Evolutionary conservation across 2,113 vertebrate genomes (phyloP).

Genomic region (Corynorhinus townsendii): DNA sequence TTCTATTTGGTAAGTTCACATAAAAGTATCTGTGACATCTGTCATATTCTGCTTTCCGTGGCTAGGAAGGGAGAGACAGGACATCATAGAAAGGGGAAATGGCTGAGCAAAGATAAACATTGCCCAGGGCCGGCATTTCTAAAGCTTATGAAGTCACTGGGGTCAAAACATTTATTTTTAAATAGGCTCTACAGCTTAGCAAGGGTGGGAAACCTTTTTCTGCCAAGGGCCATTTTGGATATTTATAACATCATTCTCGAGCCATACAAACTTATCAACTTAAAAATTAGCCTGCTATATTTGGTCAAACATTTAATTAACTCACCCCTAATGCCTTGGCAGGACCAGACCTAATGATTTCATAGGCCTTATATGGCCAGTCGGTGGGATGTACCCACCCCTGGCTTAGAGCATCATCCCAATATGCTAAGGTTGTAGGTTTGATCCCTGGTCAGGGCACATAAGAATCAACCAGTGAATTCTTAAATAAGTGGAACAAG

Average conservation of each 20-base stretch:
- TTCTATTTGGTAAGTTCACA: neutral
- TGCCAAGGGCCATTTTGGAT: too few relatives aligned
- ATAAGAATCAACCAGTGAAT: neutral
- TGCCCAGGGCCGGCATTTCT: neutral
- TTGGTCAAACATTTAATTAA: too few relatives aligned
- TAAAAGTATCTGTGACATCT: neutral
- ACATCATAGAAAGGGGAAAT: neutral
- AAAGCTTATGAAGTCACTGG: neutral
- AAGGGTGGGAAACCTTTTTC: too few relatives aligned
- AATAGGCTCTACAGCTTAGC: neutral
- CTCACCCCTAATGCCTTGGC: too few relatives aligned
- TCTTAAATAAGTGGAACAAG: neutral
- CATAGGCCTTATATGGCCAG: too few relatives aligned
- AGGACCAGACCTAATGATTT: too few relatives aligned
- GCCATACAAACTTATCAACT: too few relatives aligned
- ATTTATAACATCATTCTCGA: too few relatives aligned
- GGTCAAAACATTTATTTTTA: neutral
- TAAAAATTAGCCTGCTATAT: too few relatives aligned
- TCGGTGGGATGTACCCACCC: too few relatives aligned
- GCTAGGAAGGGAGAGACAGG: neutral
- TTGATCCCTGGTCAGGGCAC: neutral
- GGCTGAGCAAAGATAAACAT: neutral
- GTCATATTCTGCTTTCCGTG: neutral
- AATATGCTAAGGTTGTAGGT: neutral
- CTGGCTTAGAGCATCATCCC: neutral